Conservation (phyloP, 2,888 invertebrate species). For the Coenonympha glycerion region DNA sequence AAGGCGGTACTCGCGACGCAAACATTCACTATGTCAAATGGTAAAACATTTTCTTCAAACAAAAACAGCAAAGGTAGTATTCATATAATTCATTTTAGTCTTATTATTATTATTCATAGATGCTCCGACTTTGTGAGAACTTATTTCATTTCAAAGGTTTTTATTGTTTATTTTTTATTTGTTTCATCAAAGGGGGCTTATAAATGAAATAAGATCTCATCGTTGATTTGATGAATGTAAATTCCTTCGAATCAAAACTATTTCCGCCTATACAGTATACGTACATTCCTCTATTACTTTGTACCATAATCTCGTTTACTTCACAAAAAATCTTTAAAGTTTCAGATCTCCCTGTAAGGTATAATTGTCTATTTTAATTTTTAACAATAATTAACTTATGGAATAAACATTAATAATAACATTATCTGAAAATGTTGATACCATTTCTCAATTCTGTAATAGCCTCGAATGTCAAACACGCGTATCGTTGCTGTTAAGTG, state of each 20-base stretch:
- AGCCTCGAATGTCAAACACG: constrained; percentile 40
- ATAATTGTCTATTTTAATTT: constrained; percentile 55
- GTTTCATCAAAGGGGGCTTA: constrained; percentile 19
- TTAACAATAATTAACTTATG: constrained; percentile 57
- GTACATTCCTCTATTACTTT: constrained; percentile 40
- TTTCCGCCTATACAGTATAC: constrained; percentile 38
- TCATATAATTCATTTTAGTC: constrained; percentile 57
- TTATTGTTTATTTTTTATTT: constrained; percentile 18
- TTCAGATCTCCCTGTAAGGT: constrained; percentile 64
- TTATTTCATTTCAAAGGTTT: constrained; percentile 39
- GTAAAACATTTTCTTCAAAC: constrained; percentile 68
- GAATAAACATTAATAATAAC: constrained; percentile 52
- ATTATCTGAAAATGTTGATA: constrained; percentile 50
- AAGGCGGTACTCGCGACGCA: constrained; percentile 51
- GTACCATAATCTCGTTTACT: constrained; percentile 43
- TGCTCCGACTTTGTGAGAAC: constrained; percentile 42
- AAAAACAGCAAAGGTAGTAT: constrained; percentile 70
- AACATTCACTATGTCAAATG: constrained; percentile 66
- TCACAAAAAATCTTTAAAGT: constrained; percentile 54
- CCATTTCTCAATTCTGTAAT: constrained; percentile 35
- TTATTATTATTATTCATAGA: constrained; percentile 50
- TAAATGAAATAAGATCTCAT: constrained; percentile 52
- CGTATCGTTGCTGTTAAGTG: constrained; percentile 10
- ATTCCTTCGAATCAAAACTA: constrained; percentile 38
- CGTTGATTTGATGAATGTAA: constrained; percentile 42